Evolutionary conservation across 1,140 invertebrate species (phyloP), one percentile per base, ranked within the genome.

Genomic region (Papilio machaon): DNA sequence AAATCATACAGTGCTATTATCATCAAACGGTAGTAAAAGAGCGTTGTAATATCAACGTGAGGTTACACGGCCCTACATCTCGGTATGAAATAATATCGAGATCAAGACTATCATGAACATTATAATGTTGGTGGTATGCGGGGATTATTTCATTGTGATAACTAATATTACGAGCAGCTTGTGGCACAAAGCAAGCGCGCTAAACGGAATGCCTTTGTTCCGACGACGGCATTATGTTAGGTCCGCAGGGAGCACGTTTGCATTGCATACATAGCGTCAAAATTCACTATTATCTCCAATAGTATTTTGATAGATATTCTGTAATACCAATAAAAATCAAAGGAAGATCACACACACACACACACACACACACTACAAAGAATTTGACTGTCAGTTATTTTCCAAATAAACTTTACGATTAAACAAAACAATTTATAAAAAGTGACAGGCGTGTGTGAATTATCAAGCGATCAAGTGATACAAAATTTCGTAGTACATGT

Each of bases 91-190:
- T 70, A 7, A 70, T 70, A 19, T 17, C 13, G 11, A 38, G 13
- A 17, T 35, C 13, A 70, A 70, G 64, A 70, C 64, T 70, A 15
- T 64, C 58, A 23, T 35, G 64, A 70, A 15, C 64, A 13, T 70
- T 15, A 70, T 70, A 70, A 70, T 70, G 13, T 35, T 38, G 64
- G 64, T 11, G 64, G 64, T 70, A 70, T 70, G 23, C 64, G 30
- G 64, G 64, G 64, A 70, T 30, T 35, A 70, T 70, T 70, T 70
- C 64, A 70, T 70, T 70, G 64, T 23, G 30, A 70, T 70, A 35
- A 70, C 64, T 70, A 23, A 70, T 70, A 70, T 70, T 70, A 70
- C 64, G 64, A 70, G 64, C 64, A 70, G 30, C 64, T 70, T 35
- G 30, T 70, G 30, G 64, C 64, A 70, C 64, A 70, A 70, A 70